These are phyloP conservation scores for Nixonia krombeini DNA, from an alignment of 1,140 invertebrate genomes.

Conservation along the genomic window DNA sequence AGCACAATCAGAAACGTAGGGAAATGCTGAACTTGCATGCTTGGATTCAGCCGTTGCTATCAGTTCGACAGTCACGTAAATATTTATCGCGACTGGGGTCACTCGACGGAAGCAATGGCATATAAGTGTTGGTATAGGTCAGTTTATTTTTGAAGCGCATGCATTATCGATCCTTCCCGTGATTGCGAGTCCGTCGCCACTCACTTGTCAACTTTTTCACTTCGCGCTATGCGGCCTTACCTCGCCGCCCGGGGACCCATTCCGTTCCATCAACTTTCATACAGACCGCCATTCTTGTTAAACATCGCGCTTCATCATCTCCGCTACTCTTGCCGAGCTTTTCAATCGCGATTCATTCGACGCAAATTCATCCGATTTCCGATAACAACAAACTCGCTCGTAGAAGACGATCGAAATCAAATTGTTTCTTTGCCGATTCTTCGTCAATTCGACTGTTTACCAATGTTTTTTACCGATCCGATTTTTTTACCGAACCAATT, in stretches of 20 bases:
- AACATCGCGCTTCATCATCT: no score
- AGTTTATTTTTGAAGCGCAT: slow-evolving; percentile 58
- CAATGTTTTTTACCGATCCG: no score
- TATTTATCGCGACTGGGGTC: slow-evolving; percentile 61
- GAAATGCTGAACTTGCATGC: slow-evolving; percentile 38
- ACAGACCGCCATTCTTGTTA: no score
- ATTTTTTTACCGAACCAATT: no score
- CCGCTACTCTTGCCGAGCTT: no score
- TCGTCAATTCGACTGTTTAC: no score
- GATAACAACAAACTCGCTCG: no score
- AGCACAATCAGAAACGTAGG: slow-evolving; percentile 25
- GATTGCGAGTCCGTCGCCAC: slow-evolving; percentile 37
- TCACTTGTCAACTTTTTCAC: slow-evolving; percentile 19
- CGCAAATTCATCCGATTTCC: no score
- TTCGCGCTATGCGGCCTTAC: slow-evolving; percentile 29
- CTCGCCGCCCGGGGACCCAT: slow-evolving; percentile 16
- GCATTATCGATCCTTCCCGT: slow-evolving; percentile 54
- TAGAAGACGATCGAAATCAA: no score
- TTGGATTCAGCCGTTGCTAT: slow-evolving; percentile 20
- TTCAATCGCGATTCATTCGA: no score
- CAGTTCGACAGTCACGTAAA: slow-evolving; percentile 53
- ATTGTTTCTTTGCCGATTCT: no score
- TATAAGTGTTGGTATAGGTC: slow-evolving; percentile 61
- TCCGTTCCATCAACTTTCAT: neutral
- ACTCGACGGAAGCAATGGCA: slow-evolving; percentile 60